Evolutionary conservation across 2,888 invertebrate species (phyloP).

Genomic region (Anthoptus insignis): DNA sequence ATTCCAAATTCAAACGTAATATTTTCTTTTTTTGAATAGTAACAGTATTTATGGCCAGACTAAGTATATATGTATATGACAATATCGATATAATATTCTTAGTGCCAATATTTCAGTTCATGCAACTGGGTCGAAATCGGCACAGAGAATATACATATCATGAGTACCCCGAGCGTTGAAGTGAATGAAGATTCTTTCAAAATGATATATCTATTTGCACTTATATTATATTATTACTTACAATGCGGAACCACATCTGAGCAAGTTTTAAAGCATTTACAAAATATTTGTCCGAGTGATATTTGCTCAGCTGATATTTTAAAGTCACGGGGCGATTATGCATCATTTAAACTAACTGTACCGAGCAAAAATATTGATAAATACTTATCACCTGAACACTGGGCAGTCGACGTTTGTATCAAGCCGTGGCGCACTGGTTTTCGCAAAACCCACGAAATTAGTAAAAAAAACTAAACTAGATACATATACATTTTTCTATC

Average conservation of each 20-base stretch:
- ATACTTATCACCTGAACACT: neutral
- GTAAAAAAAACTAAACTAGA: neutral
- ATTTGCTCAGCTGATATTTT: conserved; percentile 6
- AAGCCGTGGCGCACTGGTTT: conserved; percentile 27
- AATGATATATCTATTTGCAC: too few species aligned
- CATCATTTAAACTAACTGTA: conserved; percentile 7
- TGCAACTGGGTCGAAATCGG: too few species aligned
- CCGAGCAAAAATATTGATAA: neutral
- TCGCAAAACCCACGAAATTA: neutral
- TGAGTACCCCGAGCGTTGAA: too few species aligned
- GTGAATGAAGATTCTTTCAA: too few species aligned
- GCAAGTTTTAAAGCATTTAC: conserved; percentile 9
- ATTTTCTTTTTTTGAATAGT: too few species aligned
- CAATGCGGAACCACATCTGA: conserved; percentile 12
- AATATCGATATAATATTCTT: too few species aligned
- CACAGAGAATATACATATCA: too few species aligned
- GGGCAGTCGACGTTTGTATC: conserved; percentile 26
- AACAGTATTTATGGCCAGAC: too few species aligned
- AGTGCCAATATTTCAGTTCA: too few species aligned
- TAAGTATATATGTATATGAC: too few species aligned
- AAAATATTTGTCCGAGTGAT: conserved; percentile 3
- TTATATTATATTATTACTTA: too few species aligned
- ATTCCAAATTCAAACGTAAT: too few species aligned
- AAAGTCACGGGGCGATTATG: conserved; percentile 24
- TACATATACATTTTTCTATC: neutral